phyloP scores from a whole-genome alignment of 1,140 invertebrate species.

The Elysia chlorotica region DNA sequence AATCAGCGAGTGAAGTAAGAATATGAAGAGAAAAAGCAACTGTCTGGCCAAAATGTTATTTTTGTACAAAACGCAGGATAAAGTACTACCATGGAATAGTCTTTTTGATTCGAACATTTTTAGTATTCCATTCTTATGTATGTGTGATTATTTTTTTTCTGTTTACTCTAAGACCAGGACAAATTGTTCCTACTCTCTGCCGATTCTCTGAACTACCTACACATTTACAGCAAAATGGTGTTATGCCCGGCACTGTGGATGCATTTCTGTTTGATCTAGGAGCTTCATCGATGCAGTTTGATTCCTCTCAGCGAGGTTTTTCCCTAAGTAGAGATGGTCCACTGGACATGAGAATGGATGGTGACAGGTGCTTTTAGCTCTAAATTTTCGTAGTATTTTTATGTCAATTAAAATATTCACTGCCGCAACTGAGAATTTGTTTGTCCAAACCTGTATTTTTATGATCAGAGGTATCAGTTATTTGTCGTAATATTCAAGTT shows the following conservation, averaged over 20 bases:
- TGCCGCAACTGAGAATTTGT: not conserved
- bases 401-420: not conserved
- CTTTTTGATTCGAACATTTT: not conserved
- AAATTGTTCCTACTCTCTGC: slow-evolving; percentile 74
- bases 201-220: slow-evolving; percentile 84
- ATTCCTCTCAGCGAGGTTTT: slow-evolving; percentile 82
- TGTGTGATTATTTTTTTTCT: not conserved
- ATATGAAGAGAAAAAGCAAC: not conserved
- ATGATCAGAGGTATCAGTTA: not conserved
- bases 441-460: not conserved
- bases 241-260: slow-evolving; percentile 75
- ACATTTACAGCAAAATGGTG: slow-evolving; percentile 68
- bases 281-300: slow-evolving; percentile 95
- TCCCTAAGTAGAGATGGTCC: slow-evolving; percentile 81
- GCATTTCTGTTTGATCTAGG: slow-evolving; percentile 92
- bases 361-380: slow-evolving; percentile 65
- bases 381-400: not conserved
- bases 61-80: too few relatives aligned
- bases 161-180: not conserved
- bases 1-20: not conserved
- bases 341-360: slow-evolving; percentile 96
- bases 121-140: not conserved
- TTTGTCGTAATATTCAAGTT: not conserved
- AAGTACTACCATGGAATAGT: not conserved
- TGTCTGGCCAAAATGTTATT: too few relatives aligned